A percentile compares a stretch with the other conserved stretches of the same genome.
Conservation (phyloP, 2,888 invertebrate species). For the Onthophagus sagittarius region DNA sequence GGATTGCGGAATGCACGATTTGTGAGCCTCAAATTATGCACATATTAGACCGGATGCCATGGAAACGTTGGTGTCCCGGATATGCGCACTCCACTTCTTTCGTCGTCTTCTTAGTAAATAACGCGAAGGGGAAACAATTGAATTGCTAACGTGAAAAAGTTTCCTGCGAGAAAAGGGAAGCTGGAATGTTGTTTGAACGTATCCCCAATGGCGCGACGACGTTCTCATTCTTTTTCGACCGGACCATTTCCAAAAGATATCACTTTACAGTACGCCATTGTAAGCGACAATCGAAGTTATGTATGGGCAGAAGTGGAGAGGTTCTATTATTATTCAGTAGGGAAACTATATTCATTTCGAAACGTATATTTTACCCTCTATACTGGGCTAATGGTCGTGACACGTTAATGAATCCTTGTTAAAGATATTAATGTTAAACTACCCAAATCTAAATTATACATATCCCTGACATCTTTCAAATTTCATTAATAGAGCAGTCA, state of each 20-base stretch:
- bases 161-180: neutral
- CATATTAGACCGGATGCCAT: slow-evolving; percentile 9
- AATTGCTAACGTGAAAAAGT: neutral
- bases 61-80: neutral
- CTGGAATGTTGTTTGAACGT: neutral
- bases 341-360: neutral
- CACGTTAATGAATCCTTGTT: neutral
- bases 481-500: too few relatives aligned
- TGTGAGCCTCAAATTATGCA: slow-evolving; percentile 10
- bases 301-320: neutral
- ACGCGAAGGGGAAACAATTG: neutral
- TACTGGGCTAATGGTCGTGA: neutral
- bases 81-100: neutral
- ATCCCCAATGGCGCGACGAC: too few relatives aligned
- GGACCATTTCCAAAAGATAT: neutral
- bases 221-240: too few relatives aligned
- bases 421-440: neutral
- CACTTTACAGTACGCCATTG: neutral
- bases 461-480: too few relatives aligned
- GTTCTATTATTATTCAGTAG: neutral
- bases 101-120: neutral
- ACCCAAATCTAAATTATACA: too few relatives aligned
- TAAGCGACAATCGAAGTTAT: neutral
- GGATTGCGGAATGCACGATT: slow-evolving; percentile 14
- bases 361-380: neutral